Base-by-base conservation (phyloP, 2,888 invertebrate genomes). In the Halictus quadricinctus region DNA sequence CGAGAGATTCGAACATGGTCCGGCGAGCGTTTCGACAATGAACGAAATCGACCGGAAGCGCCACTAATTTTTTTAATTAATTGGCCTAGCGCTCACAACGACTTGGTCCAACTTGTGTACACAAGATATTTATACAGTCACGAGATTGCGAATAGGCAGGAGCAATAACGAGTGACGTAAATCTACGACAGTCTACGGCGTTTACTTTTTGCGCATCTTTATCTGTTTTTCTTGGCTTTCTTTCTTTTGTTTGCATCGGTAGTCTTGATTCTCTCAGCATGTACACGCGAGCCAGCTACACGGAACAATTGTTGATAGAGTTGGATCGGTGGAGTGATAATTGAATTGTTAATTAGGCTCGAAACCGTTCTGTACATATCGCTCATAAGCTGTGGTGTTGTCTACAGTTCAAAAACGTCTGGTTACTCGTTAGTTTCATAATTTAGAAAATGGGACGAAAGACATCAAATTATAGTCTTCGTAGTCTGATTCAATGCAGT, bases 51-150 rank as follows among this genome's bases (percentile, higher is more conserved):
- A n/a, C 8, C 77, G 78, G 66, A 87, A 79, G 74, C 25, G 72
- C 21, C 78, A 74, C 74, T 86, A 80, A 76, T 86, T 88, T 83
- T 86, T 86, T 64, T 64, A 64, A 64, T 64, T 64, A 64, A 64
- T 64, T 85, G 84, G 86, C 81, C 81, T 89, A 87, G 86, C 86
- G 89, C 88, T 88, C 89, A 85, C 90, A 89, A 89, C 89, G 90
- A 92, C 89, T 92, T 92, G 92, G 92, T 92, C 92, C 92, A 88
- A 92, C 88, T 87, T 91, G 85, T 91, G 66, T 66, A 36, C 88
- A 88, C 85, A 82, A 83, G 88, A 90, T 88, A 89, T 90, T 66
- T 64, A 64, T 88, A 90, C 89, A 90, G 89, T 90, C 87, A 89
- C 66, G 89, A 87, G 88, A 86, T 89, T 89, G 74, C 82, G 73